Evolutionary conservation across 2,113 vertebrate genomes (phyloP), one percentile per base, ranked within the genome.

Genomic region (Tupaia chinensis): DNA sequence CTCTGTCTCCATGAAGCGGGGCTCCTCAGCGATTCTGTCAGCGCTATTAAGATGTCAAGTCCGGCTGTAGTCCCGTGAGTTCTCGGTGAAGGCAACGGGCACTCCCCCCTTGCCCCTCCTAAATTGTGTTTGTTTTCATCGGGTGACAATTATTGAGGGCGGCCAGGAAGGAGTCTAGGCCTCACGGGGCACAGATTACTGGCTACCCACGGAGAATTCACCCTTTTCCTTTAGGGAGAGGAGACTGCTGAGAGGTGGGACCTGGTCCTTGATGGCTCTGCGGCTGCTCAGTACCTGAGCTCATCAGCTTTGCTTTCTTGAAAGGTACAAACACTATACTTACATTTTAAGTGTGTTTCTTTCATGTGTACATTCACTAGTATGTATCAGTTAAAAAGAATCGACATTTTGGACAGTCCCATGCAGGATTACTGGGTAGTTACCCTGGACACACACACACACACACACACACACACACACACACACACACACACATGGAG

Each of bases 61-160:
- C 70, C 72, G 85, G 25, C 25, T 65, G 27, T n/a, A 56, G 66
- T 7, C 17, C n/a, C 34, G 19, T 0, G 11, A 22, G 27, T 10
- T 25, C 80, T 78, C 74, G 13, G 2, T 14, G 53, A n/a, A 90
- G 82, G 72, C 68, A 34, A n/a, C 13, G 15, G 60, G 15, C 22
- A 58, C 29, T 53, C 32, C 65, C 3, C 53, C 14, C 9, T 0
- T 76, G 2, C 27, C 9, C 54, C 8, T 61, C 16, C 76, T 93
- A 74, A 90, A 63, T n/a, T 76, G 44, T 86, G 85, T 95, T 85
- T 97, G 94, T 94, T 94, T 96, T 85, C 68, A 69, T 72, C 78
- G 77, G 53, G 14, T n/a, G 63, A 87, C 9, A 44, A 44, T 44
- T 44, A 44, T 44, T 44, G 44, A 44, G 44, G 44, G 44, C 44